phyloP scores from a whole-genome alignment of 1,140 invertebrate species.

The Zaprionus tsacasi region DNA sequence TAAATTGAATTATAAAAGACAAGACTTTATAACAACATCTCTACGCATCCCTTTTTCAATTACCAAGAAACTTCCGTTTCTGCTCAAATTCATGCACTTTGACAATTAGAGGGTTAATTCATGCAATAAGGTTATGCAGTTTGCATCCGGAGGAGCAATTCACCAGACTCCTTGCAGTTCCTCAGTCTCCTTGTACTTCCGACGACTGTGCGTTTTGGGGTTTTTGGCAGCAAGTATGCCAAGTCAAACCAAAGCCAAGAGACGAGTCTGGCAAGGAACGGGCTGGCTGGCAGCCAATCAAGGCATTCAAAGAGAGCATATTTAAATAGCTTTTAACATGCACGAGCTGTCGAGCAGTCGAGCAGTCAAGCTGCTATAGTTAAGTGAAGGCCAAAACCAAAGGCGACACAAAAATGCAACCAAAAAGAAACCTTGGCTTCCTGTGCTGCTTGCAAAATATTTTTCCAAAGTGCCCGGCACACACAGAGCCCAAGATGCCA shows the following conservation, averaged over 20 bases:
- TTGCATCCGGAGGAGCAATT: neutral
- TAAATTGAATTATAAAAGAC: neutral
- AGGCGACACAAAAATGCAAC: slow-evolving; percentile 77
- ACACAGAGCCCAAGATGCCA: neutral
- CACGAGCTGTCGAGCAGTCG: slow-evolving; percentile 69
- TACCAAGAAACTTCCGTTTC: neutral
- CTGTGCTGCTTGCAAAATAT: slow-evolving; percentile 39
- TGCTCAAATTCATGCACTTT: slow-evolving; percentile 32
- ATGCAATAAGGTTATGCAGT: slow-evolving; percentile 63
- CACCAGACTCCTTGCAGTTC: neutral
- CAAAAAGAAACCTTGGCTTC: slow-evolving; percentile 43
- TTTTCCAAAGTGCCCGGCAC: slow-evolving; percentile 61
- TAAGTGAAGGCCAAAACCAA: slow-evolving; percentile 76
- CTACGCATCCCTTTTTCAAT: slow-evolving; percentile 2
- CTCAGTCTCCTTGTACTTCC: neutral
- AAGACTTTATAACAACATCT: neutral
- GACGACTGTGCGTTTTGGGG: slow-evolving; percentile 44
- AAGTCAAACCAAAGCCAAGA: slow-evolving; percentile 41
- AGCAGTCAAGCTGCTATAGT: slow-evolving; percentile 55
- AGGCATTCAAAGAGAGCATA: slow-evolving; percentile 82
- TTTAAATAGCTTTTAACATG: slow-evolving; percentile 82
- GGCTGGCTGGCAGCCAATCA: slow-evolving; percentile 71
- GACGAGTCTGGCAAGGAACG: slow-evolving; percentile 38
- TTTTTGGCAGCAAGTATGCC: slow-evolving; percentile 50
- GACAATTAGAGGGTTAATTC: slow-evolving; percentile 66